Evolutionary conservation across 2,888 invertebrate genomes (phyloP).

Genomic region (Oscheius sp.): DNA sequence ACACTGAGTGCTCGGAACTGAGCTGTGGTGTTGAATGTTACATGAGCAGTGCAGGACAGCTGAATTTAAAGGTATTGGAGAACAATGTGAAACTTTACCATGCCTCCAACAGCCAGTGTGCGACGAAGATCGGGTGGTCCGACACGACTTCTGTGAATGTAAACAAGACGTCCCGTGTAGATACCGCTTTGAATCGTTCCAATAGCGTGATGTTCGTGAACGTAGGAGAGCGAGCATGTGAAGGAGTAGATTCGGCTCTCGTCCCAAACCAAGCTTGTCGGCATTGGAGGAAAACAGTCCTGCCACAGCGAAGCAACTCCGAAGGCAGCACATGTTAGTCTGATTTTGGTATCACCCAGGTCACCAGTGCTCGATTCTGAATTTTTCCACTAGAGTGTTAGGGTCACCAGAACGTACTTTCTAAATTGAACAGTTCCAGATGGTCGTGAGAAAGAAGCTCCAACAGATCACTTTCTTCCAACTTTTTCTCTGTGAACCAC

Average conservation of each 20-base stretch:
- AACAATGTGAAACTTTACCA: conserved; percentile 1
- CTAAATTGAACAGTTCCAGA: conserved; percentile 12
- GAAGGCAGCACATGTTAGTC: conserved; percentile 7
- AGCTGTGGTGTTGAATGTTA: conserved; percentile 20
- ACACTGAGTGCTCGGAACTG: conserved; percentile 22
- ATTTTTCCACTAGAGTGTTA: background rate
- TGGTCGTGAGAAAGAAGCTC: conserved; percentile 1
- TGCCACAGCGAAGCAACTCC: conserved; percentile 16
- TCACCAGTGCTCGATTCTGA: background rate
- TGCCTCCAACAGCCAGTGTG: conserved; percentile 6
- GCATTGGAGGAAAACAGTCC: conserved; percentile 18
- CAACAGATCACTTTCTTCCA: background rate
- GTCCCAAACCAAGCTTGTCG: conserved; percentile 13
- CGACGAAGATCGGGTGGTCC: conserved; percentile 26
- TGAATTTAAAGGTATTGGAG: background rate
- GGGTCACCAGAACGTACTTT: background rate
- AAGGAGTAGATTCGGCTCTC: conserved; percentile 24
- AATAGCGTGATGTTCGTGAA: conserved; percentile 24
- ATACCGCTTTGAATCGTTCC: conserved; percentile 8
- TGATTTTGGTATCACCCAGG: background rate
- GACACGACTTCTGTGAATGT: conserved; percentile 27
- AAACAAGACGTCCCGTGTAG: conserved; percentile 9
- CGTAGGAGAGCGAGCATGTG: conserved; percentile 16
- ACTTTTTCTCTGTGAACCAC: conserved; percentile 20
- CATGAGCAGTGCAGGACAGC: conserved; percentile 21